Percentiles rank a stretch among this genome's conserved stretches.
phyloP scores from a whole-genome alignment of 2,888 invertebrate species.

The Agrotis clavis region DNA sequence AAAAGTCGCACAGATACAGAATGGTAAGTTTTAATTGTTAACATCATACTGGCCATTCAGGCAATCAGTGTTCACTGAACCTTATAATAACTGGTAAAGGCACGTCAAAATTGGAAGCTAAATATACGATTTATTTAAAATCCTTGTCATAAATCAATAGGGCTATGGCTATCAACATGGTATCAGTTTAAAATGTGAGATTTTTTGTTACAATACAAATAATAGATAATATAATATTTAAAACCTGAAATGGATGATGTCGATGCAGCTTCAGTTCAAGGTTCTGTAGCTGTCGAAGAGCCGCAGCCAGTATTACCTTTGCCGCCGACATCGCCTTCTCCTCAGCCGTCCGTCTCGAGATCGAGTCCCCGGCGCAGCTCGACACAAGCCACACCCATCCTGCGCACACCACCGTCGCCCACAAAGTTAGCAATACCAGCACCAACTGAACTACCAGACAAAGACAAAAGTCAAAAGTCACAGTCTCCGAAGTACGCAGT shows the following conservation, averaged over 20 bases:
- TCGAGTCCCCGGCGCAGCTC: conserved; percentile 32
- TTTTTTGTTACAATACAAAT: conserved; percentile 63
- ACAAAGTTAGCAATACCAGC: conserved; percentile 15
- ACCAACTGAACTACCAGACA: conserved; percentile 13
- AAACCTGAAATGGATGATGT: conserved; percentile 58
- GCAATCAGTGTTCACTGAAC: background rate
- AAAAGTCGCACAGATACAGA: conserved; percentile 99
- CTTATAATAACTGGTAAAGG: conserved; percentile 4
- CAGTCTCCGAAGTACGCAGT: conserved; percentile 16
- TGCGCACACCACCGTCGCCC: conserved; percentile 13
- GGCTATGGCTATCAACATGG: conserved; percentile 72
- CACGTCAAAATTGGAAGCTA: conserved; percentile 2
- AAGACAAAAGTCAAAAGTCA: conserved; percentile 4
- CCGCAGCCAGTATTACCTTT: conserved; percentile 5
- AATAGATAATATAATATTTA: conserved; percentile 41
- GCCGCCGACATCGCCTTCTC: conserved; percentile 1
- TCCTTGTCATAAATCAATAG: conserved; percentile 70
- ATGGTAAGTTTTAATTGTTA: conserved; percentile 91
- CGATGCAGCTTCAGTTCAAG: conserved; percentile 46
- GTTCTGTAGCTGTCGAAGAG: conserved; percentile 22
- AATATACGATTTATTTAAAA: conserved; percentile 39
- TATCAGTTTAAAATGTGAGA: conserved; percentile 67
- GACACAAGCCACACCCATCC: conserved; percentile 20
- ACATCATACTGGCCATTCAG: background rate
- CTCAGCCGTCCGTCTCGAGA: background rate